Base-by-base conservation (phyloP, 2,797 vertebrate species). In the Amblyraja radiata region DNA sequence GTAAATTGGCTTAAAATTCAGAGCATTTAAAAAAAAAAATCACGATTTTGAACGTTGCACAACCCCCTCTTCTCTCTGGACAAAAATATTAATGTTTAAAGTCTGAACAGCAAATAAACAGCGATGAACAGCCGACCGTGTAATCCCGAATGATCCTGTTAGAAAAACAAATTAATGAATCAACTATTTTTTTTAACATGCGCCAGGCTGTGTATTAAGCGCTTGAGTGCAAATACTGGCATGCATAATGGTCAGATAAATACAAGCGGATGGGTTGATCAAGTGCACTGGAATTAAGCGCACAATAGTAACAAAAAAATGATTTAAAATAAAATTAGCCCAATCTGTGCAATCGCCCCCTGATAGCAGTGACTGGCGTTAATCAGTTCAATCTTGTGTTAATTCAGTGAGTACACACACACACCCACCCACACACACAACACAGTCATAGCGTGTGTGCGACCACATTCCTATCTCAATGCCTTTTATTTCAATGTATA, bases 161-260 rank as follows among this genome's bases (percentile, higher is more conserved):
- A 46, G 71, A 76, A 92, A 54, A 74, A 76, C 90, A 76, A 8
- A 76, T 92, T 92, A 92, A 28, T 76, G 90, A 76, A 92, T 92
- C 54, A n/a, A 76, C 71, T 71, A 54, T 7, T 76, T 61, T 86
- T 84, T 84, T 14, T 54, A 36, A 16, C 18, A 36, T 46, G 86
- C 65, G 68, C 16, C 36, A 90, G 36, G 36, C 86, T 23, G 63
- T 0, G 5, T 8, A 39, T 86, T 86, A 86, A 13, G 61, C 28
- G 25, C 83, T 86, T 18, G 28, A 86, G 61, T 32, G 13, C n/a
- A 36, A 65, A 68, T 63, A 36, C 88, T 9, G 25, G 39, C 36
- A 18, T 2, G 71, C 11, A 74, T 8, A 16, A 76, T 54, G n/a
- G 4, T 18, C 18, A 21, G 65, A 11, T 46, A 25, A 39, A 18